Base-by-base conservation (phyloP, 1,140 invertebrate genomes). In the Saccostrea glomerata region DNA sequence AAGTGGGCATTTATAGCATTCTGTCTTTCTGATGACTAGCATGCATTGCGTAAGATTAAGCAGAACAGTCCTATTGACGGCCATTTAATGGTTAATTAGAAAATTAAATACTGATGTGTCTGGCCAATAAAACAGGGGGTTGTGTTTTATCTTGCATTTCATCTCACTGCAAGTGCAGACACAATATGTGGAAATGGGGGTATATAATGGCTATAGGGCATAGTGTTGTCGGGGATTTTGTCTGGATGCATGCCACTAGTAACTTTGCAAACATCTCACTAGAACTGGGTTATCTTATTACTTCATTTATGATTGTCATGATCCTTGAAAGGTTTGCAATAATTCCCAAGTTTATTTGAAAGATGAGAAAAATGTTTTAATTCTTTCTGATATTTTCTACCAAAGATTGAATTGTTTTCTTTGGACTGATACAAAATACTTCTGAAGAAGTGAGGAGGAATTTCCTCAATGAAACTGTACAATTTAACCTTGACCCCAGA, bases 1-100 rank as follows among this genome's bases (percentile, higher is more conserved):
- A 77, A 77, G 70, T 17, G 70, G 70, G 70, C 70, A 77, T 36
- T 77, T 77, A 77, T 30, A 36, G 70, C 70, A 77, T 77, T 77
- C 70, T 25, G 25, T 30, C 70, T 6, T 36, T 15, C 30, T 30
- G 23, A 30, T 23, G 70, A 36, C 13, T 30, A 36, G 70, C 11
- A 77, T 36, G 30, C 23, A 36, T 77, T 77, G 70, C 70, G 70
- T 30, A 77, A 77, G 70, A 77, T 30, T 15, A 77, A 77, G 70
- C 70, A 77, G 70, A 77, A 25, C 25, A 23, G 11, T 36, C 25
- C 11, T 30, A 77, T 77, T 77, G 70, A 77, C 70, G 30, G 70
- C 70, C 70, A 30, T 77, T 77, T 77, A 77, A 77, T 77, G 70
- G 70, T 77, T 77, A 77, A 77, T 77, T 77, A 77, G 70, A 77